These are phyloP conservation scores for Schizopygopsis pylzovi DNA, from an alignment of 2,797 vertebrate genomes.

Conservation along the genomic window DNA sequence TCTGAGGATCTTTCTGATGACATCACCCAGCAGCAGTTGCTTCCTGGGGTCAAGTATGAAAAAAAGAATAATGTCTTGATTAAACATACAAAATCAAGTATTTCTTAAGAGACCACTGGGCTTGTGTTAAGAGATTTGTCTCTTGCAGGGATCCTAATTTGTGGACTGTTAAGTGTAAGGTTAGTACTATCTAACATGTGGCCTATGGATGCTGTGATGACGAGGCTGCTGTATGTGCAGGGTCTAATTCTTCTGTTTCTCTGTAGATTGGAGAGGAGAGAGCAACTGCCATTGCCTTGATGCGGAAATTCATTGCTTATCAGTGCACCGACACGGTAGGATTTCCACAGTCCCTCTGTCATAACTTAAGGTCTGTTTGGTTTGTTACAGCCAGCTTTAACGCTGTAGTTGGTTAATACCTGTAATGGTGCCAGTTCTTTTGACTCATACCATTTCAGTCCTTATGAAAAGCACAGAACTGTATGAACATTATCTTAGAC, in stretches of 20 bases:
- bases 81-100: neutral
- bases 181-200: constrained; percentile 62
- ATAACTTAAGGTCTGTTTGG: neutral
- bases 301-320: constrained; percentile 98
- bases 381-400: neutral
- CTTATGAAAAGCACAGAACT: neutral
- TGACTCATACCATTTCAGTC: neutral
- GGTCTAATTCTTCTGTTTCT: constrained; percentile 20
- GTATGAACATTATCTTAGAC: neutral
- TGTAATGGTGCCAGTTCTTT: neutral
- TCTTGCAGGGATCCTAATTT: constrained; percentile 89
- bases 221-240: neutral
- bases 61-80: neutral
- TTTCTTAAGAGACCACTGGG: neutral
- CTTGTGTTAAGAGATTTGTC: neutral
- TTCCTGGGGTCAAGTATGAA: constrained; percentile 95
- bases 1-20: constrained; percentile 95
- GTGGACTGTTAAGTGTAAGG: constrained; percentile 97
- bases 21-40: constrained; percentile 95
- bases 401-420: neutral
- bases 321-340: constrained; percentile 94
- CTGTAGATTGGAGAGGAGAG: constrained; percentile 92
- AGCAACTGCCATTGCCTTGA: constrained; percentile 89
- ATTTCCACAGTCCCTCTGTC: neutral
- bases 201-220: neutral